These are phyloP conservation scores for Belonocnema kinseyi DNA, from an alignment of 1,140 invertebrate species.

Conservation along the genomic window DNA sequence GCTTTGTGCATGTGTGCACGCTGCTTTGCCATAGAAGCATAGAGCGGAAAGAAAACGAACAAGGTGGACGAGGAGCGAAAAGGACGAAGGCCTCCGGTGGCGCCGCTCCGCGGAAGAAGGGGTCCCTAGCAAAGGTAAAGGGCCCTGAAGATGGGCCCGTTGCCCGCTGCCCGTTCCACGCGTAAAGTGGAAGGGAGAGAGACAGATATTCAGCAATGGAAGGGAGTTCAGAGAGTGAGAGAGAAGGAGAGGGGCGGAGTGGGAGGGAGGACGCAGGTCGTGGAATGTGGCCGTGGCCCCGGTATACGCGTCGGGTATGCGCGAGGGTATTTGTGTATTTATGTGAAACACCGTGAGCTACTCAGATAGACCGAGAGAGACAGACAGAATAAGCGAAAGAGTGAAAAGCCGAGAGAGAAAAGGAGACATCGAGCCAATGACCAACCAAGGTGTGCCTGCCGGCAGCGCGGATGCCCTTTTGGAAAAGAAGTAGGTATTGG, in stretches of 20 bases:
- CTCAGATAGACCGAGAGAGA: not conserved
- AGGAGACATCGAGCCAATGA: slow-evolving; percentile 67
- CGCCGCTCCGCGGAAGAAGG: slow-evolving; percentile 57
- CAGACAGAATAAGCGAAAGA: slow-evolving; percentile 16
- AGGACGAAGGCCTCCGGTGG: slow-evolving; percentile 62
- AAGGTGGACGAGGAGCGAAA: slow-evolving; percentile 40
- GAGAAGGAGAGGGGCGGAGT: slow-evolving; percentile 38
- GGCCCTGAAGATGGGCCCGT: slow-evolving; percentile 62
- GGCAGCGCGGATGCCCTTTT: slow-evolving; percentile 62
- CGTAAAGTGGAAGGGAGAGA: slow-evolving; percentile 36
- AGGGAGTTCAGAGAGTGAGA: slow-evolving; percentile 29
- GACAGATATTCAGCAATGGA: slow-evolving; percentile 33
- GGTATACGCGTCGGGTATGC: slow-evolving; percentile 63
- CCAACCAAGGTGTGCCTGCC: slow-evolving; percentile 70
- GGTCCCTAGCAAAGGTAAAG: slow-evolving; percentile 50
- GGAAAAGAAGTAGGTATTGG: slow-evolving; percentile 51
- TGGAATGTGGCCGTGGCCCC: slow-evolving; percentile 73
- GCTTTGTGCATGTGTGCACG: slow-evolving; percentile 8
- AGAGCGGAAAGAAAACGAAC: slow-evolving; percentile 38
- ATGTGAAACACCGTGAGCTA: slow-evolving; percentile 66
- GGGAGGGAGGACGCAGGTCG: slow-evolving; percentile 55
- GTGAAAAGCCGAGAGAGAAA: slow-evolving; percentile 38
- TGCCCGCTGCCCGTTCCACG: slow-evolving; percentile 53
- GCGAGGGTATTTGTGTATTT: slow-evolving; percentile 73
- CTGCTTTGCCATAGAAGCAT: not conserved